Evolutionary conservation across 2,113 vertebrate genomes (phyloP), one percentile per base, ranked within the genome.

Genomic region (Panthera leo): DNA sequence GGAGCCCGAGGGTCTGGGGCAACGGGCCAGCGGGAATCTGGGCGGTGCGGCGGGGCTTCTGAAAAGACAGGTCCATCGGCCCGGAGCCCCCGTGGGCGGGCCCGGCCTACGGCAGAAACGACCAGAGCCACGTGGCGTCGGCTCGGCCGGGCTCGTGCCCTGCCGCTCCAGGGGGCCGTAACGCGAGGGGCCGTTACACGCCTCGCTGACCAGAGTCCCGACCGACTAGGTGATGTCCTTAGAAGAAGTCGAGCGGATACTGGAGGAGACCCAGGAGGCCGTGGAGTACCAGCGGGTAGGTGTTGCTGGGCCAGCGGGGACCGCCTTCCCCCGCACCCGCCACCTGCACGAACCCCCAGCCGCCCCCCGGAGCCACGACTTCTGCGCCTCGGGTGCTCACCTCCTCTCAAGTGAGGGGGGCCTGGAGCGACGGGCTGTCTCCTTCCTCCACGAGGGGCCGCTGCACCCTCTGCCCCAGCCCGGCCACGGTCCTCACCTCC

Each of bases 171-270:
- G 79, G 79, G 0, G 39, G 39, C 53, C 76, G 1, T 5, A 3
- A 0, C 0, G 0, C 5, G 3, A 0, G 53, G 45, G 67, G 15
- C 13, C 36, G 12, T 5, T 0, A 0, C 5, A 0, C 1, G n/a
- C 78, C 65, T 29, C n/a, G 0, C 42, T 53, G 82, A 55, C 42
- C 0, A 19, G 23, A 58, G 48, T 70, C 3, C 39, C n/a, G 8
- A 1, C 51, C 3, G 1, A 31, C 6, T 90, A 99, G 99, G 98
- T 99, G 36, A 99, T 99, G 99, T 99, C 99, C 12, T 98, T 99
- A 53, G 99, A 99, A 87, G 99, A 99, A 5, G 99, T 99, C n/a
- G 99, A 99, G 84, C 98, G 99, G 48, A 99, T 99, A 7, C 99
- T 99, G 98, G 99, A 99, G 34, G 99, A 99, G 97, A 99, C 99